These are phyloP conservation scores for Margarornis squamiger DNA, from an alignment of 2,797 vertebrate species.

Conservation along the genomic window DNA sequence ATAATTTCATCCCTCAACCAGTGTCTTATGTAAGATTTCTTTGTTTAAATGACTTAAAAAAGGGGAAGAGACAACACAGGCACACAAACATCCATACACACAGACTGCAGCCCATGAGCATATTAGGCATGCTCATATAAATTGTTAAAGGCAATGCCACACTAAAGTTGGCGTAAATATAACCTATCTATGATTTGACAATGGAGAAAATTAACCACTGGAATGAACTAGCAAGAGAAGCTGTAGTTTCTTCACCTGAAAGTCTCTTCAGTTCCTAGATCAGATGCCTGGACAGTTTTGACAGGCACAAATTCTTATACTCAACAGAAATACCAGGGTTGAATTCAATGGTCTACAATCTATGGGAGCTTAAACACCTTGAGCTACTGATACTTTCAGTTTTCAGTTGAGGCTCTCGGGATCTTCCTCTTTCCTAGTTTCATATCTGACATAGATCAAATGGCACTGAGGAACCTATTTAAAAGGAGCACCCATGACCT, in stretches of 20 bases:
- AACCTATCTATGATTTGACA: neutral
- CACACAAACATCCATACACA: neutral
- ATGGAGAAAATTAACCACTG: neutral
- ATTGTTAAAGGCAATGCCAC: constrained; percentile 31
- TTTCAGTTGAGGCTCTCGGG: neutral
- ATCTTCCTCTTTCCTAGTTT: neutral
- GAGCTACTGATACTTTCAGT: neutral
- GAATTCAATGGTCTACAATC: neutral
- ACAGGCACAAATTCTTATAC: neutral
- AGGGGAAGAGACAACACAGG: neutral
- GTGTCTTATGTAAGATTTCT: neutral
- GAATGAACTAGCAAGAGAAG: neutral
- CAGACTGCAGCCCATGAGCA: neutral
- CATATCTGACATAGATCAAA: constrained; percentile 4
- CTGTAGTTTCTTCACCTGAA: neutral
- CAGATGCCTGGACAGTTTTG: neutral
- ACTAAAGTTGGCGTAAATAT: constrained; percentile 11
- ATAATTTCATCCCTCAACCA: neutral
- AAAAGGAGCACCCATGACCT: neutral
- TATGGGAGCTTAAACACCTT: neutral
- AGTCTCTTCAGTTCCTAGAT: neutral
- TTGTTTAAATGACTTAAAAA: neutral
- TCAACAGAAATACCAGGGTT: neutral
- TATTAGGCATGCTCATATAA: neutral
- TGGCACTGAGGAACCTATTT: neutral